Conservation (phyloP, 2,797 vertebrate genomes). For the Onychomys leucogaster region DNA sequence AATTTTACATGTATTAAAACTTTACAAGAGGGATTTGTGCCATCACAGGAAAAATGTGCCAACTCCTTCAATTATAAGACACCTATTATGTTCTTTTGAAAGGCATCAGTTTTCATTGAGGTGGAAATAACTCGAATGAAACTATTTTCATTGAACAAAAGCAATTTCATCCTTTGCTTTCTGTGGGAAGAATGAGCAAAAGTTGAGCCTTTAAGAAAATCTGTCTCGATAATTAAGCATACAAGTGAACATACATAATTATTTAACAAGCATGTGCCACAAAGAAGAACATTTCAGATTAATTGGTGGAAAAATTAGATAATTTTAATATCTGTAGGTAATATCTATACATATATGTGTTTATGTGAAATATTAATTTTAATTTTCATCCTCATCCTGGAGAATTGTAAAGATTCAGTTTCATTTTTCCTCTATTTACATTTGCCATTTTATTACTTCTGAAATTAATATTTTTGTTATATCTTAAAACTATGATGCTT, state of each 20-base stretch:
- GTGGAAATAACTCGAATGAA: constrained; percentile 57
- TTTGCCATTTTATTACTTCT: background rate
- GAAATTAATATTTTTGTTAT: constrained; percentile 25
- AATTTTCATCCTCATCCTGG: constrained; percentile 23
- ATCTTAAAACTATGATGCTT: background rate
- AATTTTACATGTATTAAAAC: constrained; percentile 60
- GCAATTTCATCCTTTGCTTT: constrained; percentile 48
- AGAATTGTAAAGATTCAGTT: background rate
- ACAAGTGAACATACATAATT: constrained; percentile 61
- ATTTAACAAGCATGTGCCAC: constrained; percentile 44
- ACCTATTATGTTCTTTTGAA: constrained; percentile 30
- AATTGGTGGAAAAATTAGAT: constrained; percentile 37
- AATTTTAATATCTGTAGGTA: constrained; percentile 12
- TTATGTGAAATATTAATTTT: constrained; percentile 53
- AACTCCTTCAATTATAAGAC: constrained; percentile 44
- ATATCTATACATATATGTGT: background rate
- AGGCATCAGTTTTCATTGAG: constrained; percentile 43
- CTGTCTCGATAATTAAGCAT: constrained; percentile 67
- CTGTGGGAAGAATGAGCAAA: constrained; percentile 23
- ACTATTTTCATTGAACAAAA: constrained; percentile 58
- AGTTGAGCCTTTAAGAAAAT: constrained; percentile 40
- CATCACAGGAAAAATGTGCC: constrained; percentile 28
- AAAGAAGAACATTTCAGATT: constrained; percentile 58
- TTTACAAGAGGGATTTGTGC: constrained; percentile 39
- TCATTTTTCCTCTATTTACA: background rate